Base-by-base conservation (phyloP, 35 echinoderm and acorn worm species). In the Holothuria glaberrima region DNA sequence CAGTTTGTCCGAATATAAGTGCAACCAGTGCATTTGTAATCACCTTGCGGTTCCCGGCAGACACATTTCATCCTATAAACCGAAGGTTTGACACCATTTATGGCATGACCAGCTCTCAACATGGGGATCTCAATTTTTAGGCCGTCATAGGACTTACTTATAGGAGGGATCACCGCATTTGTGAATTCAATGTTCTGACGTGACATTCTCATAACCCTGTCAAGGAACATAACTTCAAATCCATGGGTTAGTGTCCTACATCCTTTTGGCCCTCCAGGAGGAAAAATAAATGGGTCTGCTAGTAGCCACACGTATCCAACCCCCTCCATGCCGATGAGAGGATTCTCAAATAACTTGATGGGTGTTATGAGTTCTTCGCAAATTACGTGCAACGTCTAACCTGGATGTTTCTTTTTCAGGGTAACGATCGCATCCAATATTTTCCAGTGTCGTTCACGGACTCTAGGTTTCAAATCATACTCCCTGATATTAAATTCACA, bases 61-160 rank as follows among this genome's bases (percentile, higher is more conserved):
- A 83, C 56, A 83, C 79, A 83, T 46, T 59, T 83, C 79, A 59
- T 83, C 30, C 79, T 58, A 26, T 83, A 83, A 29, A 83, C 52
- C 9, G 52, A 13, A 18, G 79, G 79, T 16, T 48, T 41, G 52
- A 52, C 30, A 20, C 79, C 79, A 83, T 44, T 83, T 14, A 83
- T 26, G 13, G 48, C 79, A 30, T 83, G 79, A 46, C 79, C 79
- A 12, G 52, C 41, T 83, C 30, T 61, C 17, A 52, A 83, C 79
- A 54, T 22, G 21, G 21, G 29, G 29, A 67, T 22, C 29, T 6
- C 63, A 30, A 24, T 30, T 30, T 24, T 67, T 67, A 16, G 4
- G 29, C 29, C 63, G 3, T 67, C 63, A 4, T 4, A 5, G 29
- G 63, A 22, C 52, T 59, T 59, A 83, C 2, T 18, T 18, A 83